Percentiles rank a stretch among this genome's conserved stretches.
Conservation (phyloP, 1,140 invertebrate genomes). For the Drosophila ambigua region DNA sequence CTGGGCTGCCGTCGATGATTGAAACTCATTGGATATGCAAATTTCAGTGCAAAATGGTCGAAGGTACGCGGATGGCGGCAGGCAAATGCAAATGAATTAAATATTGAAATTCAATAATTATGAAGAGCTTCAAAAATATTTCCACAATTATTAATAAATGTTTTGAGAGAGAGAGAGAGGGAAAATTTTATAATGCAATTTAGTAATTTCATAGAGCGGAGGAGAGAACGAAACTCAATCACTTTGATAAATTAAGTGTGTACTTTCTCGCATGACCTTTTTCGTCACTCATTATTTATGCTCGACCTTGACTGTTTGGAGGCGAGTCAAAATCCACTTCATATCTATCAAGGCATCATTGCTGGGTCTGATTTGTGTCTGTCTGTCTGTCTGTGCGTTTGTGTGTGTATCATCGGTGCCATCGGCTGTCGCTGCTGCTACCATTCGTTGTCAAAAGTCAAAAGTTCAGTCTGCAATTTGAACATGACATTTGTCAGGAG, state of each 20-base stretch:
- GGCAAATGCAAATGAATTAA: too few relatives aligned
- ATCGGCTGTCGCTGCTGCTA: too few relatives aligned
- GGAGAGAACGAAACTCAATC: background rate
- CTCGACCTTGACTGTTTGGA: constrained; percentile 57
- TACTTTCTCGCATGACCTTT: constrained; percentile 2
- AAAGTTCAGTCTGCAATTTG: constrained; percentile 77
- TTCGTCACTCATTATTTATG: constrained; percentile 8
- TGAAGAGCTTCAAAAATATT: too few relatives aligned
- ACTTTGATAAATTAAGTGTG: constrained; percentile 1
- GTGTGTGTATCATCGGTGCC: too few relatives aligned
- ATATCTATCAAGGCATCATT: constrained; percentile 55
- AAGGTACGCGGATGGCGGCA: too few relatives aligned
- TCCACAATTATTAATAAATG: too few relatives aligned
- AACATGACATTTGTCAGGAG: constrained; percentile 77
- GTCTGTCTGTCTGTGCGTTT: too few relatives aligned
- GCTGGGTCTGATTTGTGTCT: constrained; percentile 26
- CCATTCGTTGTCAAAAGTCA: constrained; percentile 59
- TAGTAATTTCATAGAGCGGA: background rate
- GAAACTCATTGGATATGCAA: background rate
- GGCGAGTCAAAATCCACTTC: constrained; percentile 52
- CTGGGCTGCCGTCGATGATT: too few relatives aligned
- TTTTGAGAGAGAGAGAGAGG: too few relatives aligned
- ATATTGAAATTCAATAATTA: too few relatives aligned
- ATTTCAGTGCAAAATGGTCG: background rate
- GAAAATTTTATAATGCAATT: background rate